Conservation (phyloP, 2,113 vertebrate genomes). For the Oriolus oriolus region DNA sequence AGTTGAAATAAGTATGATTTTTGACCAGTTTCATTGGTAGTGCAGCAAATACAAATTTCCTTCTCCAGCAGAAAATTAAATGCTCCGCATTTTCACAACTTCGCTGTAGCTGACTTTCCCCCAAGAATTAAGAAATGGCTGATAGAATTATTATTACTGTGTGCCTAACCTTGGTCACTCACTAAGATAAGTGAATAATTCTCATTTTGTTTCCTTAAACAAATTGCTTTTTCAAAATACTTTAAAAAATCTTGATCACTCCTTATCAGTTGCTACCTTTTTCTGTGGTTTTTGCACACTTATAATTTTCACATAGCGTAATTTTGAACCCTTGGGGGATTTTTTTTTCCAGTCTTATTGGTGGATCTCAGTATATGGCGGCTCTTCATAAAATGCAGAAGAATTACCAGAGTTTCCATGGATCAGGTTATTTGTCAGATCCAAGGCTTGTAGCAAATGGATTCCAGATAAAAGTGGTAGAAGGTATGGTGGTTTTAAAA, state of each 20-base stretch:
- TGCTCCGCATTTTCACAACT: background rate
- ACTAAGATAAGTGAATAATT: background rate
- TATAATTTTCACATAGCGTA: background rate
- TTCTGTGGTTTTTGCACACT: background rate
- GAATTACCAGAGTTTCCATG: slow-evolving; percentile 64
- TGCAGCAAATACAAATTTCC: background rate
- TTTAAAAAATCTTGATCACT: background rate
- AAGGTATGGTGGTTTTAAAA: slow-evolving; percentile 77
- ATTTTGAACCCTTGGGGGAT: background rate
- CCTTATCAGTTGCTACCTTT: background rate
- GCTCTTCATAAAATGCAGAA: slow-evolving; percentile 82
- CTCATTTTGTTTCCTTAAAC: background rate
- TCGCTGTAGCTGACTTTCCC: background rate
- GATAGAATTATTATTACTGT: background rate
- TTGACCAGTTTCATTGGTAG: background rate
- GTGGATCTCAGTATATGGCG: slow-evolving; percentile 78
- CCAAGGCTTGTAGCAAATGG: slow-evolving; percentile 88
- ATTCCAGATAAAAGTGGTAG: slow-evolving; percentile 83
- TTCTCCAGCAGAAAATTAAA: background rate
- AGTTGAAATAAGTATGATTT: background rate
- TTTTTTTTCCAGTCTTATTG: slow-evolving; percentile 76
- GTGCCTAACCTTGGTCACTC: background rate
- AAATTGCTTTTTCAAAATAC: background rate
- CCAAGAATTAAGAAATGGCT: background rate
- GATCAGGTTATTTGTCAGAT: slow-evolving; percentile 80